These are phyloP conservation scores for Synanthedon vespiformis DNA, from an alignment of 2,888 invertebrate species.

Conservation along the genomic window DNA sequence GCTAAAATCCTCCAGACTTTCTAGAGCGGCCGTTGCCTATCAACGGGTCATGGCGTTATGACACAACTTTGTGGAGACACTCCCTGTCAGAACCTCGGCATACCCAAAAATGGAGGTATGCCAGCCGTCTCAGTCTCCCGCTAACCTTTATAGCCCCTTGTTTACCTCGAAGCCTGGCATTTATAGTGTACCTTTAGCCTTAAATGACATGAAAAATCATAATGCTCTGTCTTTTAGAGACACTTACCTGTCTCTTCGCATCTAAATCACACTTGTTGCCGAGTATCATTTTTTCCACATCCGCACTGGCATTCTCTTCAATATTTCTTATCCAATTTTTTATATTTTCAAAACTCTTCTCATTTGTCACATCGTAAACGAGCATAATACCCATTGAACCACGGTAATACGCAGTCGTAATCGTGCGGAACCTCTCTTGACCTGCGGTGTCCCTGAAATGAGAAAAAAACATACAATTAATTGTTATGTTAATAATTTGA, in stretches of 20 bases:
- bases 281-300: conserved; percentile 99
- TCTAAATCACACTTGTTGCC: conserved; percentile 99
- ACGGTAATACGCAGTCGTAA: conserved; percentile 99
- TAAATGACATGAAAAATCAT: not conserved
- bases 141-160: no score
- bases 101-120: no score
- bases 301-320: conserved; percentile 98
- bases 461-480: not conserved
- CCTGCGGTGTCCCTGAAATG: conserved; percentile 95
- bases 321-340: conserved; percentile 99
- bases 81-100: no score
- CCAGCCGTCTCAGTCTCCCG: no score
- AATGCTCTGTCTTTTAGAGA: not conserved
- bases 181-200: no score
- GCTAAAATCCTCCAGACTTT: no score
- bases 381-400: conserved; percentile 99
- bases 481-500: not conserved
- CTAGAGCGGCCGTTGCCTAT: no score
- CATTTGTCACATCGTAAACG: conserved; percentile 99
- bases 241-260: conserved; percentile 86
- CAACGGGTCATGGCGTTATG: no score
- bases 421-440: conserved; percentile 98
- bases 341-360: conserved; percentile 98
- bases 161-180: no score
- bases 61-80: no score